Percentiles rank a stretch among this genome's conserved stretches.
phyloP scores from a whole-genome alignment of 2,113 vertebrate species.

The Dromas ardeola region DNA sequence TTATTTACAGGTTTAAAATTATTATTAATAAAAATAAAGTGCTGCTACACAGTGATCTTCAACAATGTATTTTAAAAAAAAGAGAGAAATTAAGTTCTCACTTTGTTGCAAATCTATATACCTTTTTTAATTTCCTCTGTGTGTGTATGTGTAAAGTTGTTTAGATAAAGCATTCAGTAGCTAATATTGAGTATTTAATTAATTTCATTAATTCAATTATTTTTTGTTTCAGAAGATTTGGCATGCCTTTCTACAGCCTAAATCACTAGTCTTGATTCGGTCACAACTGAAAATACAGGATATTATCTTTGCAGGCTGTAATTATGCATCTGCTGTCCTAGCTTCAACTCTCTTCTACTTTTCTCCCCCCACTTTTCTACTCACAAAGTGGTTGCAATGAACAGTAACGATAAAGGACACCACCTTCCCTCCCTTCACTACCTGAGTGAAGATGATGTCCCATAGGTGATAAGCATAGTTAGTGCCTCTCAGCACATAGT shows the following conservation, averaged over 20 bases:
- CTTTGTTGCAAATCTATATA: background rate
- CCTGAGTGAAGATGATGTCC: fast-evolving
- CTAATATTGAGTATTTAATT: background rate
- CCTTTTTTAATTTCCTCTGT: background rate
- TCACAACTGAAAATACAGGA: background rate
- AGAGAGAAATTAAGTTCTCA: background rate
- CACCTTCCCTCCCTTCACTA: background rate
- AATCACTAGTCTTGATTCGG: background rate
- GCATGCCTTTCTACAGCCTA: background rate
- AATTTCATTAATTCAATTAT: background rate
- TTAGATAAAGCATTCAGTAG: background rate
- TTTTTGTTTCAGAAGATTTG: background rate
- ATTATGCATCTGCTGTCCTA: background rate
- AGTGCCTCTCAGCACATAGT: background rate
- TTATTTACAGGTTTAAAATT: background rate
- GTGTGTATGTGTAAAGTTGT: background rate
- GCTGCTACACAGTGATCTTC: background rate
- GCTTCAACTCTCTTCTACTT: background rate
- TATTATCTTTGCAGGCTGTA: background rate
- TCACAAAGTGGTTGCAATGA: background rate
- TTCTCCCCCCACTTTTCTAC: background rate
- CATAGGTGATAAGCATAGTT: background rate
- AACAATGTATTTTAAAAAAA: background rate
- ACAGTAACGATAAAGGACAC: background rate
- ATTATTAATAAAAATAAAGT: background rate